Conservation (phyloP, 2,888 invertebrate genomes). For the Torymus tubicola region DNA sequence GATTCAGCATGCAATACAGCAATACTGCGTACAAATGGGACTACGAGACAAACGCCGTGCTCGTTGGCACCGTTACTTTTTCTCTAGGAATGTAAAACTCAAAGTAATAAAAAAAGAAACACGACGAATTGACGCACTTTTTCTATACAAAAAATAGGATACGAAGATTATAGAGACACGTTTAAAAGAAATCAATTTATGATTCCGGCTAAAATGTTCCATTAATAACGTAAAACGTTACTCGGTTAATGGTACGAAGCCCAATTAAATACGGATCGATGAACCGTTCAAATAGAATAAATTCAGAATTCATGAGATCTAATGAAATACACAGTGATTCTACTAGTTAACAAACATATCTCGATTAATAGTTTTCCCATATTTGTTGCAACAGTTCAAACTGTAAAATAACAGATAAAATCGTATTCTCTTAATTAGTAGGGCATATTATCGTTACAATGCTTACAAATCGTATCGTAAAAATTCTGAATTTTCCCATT, state of each 20-base stretch:
- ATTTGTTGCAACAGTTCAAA: constrained; percentile 34
- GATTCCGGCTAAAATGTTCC: constrained; percentile 25
- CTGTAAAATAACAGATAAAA: constrained; percentile 29
- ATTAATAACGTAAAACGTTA: constrained; percentile 26
- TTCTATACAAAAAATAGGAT: constrained; percentile 32
- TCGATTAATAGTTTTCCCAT: constrained; percentile 18
- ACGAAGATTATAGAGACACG: constrained; percentile 27
- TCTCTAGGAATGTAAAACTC: constrained; percentile 55
- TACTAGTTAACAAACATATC: constrained; percentile 35
- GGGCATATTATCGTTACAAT: constrained; percentile 26
- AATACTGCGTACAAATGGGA: constrained; percentile 43
- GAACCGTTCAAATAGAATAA: constrained; percentile 40
- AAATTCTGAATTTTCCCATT: constrained; percentile 49
- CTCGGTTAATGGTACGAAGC: constrained; percentile 10
- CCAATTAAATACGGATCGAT: constrained; percentile 41
- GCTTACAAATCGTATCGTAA: constrained; percentile 41
- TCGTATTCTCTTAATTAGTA: constrained; percentile 14
- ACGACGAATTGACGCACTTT: constrained; percentile 33
- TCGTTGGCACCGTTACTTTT: constrained; percentile 41
- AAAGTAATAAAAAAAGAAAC: constrained; percentile 53
- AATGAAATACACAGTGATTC: constrained; percentile 35
- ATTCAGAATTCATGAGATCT: constrained; percentile 53
- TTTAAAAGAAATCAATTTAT: constrained; percentile 28
- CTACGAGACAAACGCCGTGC: constrained; percentile 34
- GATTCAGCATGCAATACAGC: constrained; percentile 44